Percentiles rank a stretch among this genome's conserved stretches.
Evolutionary conservation across 1,140 invertebrate genomes (phyloP).

Genomic region (Drosophila arizonae): DNA sequence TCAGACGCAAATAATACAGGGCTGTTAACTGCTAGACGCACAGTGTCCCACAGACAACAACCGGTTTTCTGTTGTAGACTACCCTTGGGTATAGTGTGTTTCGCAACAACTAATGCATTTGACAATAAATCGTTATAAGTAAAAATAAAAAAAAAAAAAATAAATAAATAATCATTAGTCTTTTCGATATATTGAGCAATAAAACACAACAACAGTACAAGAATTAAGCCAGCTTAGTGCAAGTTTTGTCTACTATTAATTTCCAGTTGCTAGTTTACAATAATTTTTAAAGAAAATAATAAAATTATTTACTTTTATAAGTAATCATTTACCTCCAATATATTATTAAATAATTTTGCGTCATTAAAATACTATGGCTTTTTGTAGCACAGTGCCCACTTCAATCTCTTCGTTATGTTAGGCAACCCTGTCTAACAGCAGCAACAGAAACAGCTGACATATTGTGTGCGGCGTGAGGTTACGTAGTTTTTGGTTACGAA

Average conservation of each 20-base stretch:
- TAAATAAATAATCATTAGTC: too few species aligned
- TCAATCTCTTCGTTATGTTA: background rate
- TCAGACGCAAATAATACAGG: slow-evolving; percentile 42
- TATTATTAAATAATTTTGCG: background rate
- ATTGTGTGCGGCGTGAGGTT: slow-evolving; percentile 50
- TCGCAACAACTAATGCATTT: background rate
- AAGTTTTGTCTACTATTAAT: too few species aligned
- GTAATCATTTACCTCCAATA: too few species aligned
- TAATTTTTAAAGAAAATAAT: too few species aligned
- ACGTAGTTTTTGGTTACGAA: slow-evolving; percentile 50
- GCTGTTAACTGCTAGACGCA: slow-evolving; percentile 23
- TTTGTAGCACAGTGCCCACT: background rate
- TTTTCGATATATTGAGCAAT: too few species aligned
- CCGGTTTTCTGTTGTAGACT: background rate
- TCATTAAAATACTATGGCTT: background rate
- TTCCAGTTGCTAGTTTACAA: too few species aligned
- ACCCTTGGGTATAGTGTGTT: background rate
- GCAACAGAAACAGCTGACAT: slow-evolving; percentile 47
- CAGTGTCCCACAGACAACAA: slow-evolving; percentile 22
- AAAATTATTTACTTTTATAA: too few species aligned
- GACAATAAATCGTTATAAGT: background rate
- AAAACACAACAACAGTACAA: too few species aligned
- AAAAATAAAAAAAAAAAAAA: too few species aligned
- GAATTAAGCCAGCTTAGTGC: too few species aligned
- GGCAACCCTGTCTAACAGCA: background rate